Conservation (phyloP, 35 echinoderm and acorn worm species). For the Lytechinus variegatus region DNA sequence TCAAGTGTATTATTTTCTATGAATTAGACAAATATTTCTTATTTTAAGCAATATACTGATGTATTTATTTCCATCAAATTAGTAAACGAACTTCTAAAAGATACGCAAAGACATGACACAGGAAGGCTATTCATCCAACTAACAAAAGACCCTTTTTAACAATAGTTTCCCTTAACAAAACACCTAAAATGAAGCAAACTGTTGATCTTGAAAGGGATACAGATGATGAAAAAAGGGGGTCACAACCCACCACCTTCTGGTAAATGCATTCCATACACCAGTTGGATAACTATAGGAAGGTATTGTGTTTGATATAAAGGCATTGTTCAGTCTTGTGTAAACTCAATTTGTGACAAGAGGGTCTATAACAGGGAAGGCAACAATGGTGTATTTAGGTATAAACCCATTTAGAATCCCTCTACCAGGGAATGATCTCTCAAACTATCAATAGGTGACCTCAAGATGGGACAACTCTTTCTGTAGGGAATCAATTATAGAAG, state of each 20-base stretch:
- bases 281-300: neutral
- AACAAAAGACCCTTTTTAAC: neutral
- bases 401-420: neutral
- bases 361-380: neutral
- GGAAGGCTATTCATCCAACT: neutral
- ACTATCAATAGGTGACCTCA: neutral
- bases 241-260: neutral
- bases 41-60: too few relatives aligned
- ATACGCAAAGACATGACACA: neutral
- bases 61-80: neutral
- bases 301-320: slow-evolving; percentile 20
- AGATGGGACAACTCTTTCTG: neutral
- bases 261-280: neutral
- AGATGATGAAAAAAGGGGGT: neutral
- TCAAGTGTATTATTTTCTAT: too few relatives aligned
- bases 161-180: neutral
- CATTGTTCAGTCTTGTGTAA: neutral
- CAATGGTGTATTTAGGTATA: neutral
- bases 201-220: neutral
- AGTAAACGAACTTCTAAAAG: neutral
- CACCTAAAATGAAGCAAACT: neutral
- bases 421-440: neutral
- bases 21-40: too few relatives aligned
- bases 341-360: slow-evolving; percentile 18
- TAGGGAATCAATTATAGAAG: neutral